phyloP scores from a whole-genome alignment of 2,888 invertebrate species.

The Thereva unica region DNA sequence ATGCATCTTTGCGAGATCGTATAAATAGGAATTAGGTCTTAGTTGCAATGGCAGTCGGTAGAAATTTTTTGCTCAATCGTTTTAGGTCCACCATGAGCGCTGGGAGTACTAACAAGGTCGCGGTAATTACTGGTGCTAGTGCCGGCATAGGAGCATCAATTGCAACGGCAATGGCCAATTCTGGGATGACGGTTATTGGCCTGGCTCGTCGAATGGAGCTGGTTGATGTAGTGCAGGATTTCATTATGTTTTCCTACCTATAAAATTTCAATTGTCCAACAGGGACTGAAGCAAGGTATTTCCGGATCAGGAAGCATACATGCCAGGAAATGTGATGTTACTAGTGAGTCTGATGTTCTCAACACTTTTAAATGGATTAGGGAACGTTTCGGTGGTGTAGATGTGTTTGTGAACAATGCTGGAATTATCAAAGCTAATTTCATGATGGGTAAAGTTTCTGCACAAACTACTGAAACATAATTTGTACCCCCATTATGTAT shows the following conservation, averaged over 20 bases:
- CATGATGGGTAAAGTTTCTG: constrained; percentile 48
- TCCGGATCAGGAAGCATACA: constrained; percentile 51
- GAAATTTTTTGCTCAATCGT: constrained; percentile 17
- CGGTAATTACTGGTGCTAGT: constrained; percentile 59
- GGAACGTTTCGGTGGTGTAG: constrained; percentile 50
- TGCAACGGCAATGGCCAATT: constrained; percentile 54
- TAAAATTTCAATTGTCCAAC: background rate
- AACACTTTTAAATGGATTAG: constrained; percentile 52
- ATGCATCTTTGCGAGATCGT: constrained; percentile 5
- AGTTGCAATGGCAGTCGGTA: constrained; percentile 12
- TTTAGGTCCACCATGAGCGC: constrained; percentile 10
- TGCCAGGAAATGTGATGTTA: constrained; percentile 54
- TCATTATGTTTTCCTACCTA: constrained; percentile 4
- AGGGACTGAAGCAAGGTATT: constrained; percentile 8
- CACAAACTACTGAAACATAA: background rate
- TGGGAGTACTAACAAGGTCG: constrained; percentile 49
- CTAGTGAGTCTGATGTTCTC: constrained; percentile 50
- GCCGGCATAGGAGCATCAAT: constrained; percentile 59
- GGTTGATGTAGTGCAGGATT: constrained; percentile 54
- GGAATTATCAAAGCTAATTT: constrained; percentile 56
- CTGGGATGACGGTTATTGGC: constrained; percentile 62
- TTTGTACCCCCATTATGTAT: constrained; percentile 19
- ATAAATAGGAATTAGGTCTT: constrained; percentile 16
- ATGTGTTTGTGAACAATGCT: constrained; percentile 57
- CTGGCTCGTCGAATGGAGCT: constrained; percentile 60